A percentile compares a stretch with the other conserved stretches of the same genome.
Evolutionary conservation across 2,888 invertebrate genomes (phyloP).

Genomic region (Adela reaumurella): DNA sequence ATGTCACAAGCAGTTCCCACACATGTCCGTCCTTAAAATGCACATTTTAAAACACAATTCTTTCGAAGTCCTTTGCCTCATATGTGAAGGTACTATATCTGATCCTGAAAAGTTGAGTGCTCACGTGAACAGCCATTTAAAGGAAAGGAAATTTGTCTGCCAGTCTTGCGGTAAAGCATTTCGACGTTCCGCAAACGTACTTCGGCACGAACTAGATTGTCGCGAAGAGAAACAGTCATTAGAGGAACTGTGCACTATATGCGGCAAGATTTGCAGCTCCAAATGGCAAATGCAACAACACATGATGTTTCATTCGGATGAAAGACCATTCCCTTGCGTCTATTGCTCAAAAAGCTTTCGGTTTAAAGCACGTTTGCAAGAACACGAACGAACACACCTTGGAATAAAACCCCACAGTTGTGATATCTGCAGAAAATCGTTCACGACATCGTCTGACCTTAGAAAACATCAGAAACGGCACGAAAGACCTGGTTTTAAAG

Average conservation of each 20-base stretch:
- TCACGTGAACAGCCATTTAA: not conserved
- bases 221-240: not conserved
- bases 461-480: conserved; percentile 1
- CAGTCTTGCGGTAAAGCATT: not conserved
- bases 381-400: not conserved
- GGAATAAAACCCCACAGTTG: not conserved
- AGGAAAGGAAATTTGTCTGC: not conserved
- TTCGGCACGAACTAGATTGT: not conserved
- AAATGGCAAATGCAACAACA: not conserved
- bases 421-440: not conserved
- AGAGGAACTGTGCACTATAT: not conserved
- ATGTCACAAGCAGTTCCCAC: not conserved
- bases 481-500: not conserved
- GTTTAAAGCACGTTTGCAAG: not conserved
- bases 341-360: not conserved
- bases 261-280: not conserved
- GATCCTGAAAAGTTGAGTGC: not conserved
- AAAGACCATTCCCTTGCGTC: not conserved
- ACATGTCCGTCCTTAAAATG: not conserved
- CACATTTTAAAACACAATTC: not conserved
- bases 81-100: not conserved
- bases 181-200: not conserved
- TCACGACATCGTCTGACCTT: not conserved
- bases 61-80: not conserved
- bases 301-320: not conserved